These are phyloP conservation scores for Epinephelus cyanopodus DNA, from an alignment of 2,113 vertebrate genomes.

Conservation along the genomic window DNA sequence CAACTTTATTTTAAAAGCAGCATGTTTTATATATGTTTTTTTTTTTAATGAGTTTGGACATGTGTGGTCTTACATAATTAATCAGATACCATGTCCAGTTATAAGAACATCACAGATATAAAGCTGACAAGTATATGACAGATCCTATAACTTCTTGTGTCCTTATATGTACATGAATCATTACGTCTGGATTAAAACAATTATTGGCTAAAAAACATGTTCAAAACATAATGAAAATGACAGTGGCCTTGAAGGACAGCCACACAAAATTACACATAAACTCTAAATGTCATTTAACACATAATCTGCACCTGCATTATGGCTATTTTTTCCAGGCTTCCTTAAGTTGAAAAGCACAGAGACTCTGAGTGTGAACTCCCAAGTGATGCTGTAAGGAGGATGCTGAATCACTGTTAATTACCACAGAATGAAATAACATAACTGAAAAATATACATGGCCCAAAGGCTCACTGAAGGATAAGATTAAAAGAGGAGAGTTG, in stretches of 20 bases:
- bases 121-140: background rate
- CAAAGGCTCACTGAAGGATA: constrained; percentile 21
- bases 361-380: background rate
- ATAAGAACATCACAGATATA: background rate
- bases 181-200: background rate
- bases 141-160: no score
- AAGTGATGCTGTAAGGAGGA: constrained; percentile 1
- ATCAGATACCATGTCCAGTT: background rate
- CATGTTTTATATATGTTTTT: background rate
- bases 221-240: background rate
- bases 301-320: background rate
- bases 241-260: background rate
- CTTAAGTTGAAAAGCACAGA: background rate
- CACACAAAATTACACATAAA: background rate
- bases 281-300: constrained; percentile 20
- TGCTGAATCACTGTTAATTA: constrained; percentile 34
- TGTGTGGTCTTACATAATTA: no score
- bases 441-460: constrained; percentile 29
- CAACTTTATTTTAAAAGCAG: no score
- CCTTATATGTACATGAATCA: background rate
- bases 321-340: background rate
- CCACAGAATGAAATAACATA: constrained; percentile 12
- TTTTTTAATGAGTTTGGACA: no score
- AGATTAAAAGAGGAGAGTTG: constrained; percentile 18
- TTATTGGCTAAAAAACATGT: constrained; percentile 1